Evolutionary conservation across 1,140 invertebrate species (phyloP), one percentile per base, ranked within the genome.

Genomic region (Rhizoglyphus robini): DNA sequence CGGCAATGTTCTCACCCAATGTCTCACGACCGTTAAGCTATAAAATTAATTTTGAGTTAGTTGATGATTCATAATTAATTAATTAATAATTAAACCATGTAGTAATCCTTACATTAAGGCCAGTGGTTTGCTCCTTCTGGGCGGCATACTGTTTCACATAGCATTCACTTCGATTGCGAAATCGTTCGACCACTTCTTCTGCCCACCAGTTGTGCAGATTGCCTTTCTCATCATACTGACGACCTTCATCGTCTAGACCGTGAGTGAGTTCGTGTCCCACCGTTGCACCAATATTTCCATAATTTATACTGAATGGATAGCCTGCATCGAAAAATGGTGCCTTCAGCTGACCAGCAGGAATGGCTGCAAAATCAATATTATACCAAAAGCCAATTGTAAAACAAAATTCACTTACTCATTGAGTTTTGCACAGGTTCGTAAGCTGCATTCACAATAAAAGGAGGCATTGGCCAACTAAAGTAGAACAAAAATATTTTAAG

Each of bases 361-460:
- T 75, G 18, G 36, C 65, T 65, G 15, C 1, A 23, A 38, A n/a
- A 4, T 27, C 8, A 2, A 60, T 5, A n/a, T 29, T 32, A 29
- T n/a, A 27, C 27, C 2, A 15, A 57, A 20, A 3, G 2, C 5
- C 3, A 32, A 34, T 46, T 25, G 2, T 13, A 27, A 1, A 3
- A 41, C 18, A 41, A 41, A 41, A 41, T 41, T 41, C n/a, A n/a
- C 65, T n/a, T 66, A 69, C 38, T 68, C 62, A 65, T 69, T 63
- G 63, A 63, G 70, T 84, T 84, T 59, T 81, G 77, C 58, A 81
- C 79, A 2, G 80, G 77, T 70, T 81, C 80, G 72, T 85, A 84
- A 73, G 82, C 84, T 4, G 82, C 80, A 69, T 82, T 84, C 1
- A 76, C 74, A 31, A 68, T 31, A 57, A 63, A 48, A 31, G 67